Conservation (phyloP, 1,140 invertebrate species). For the Caenorhabditis latens region DNA sequence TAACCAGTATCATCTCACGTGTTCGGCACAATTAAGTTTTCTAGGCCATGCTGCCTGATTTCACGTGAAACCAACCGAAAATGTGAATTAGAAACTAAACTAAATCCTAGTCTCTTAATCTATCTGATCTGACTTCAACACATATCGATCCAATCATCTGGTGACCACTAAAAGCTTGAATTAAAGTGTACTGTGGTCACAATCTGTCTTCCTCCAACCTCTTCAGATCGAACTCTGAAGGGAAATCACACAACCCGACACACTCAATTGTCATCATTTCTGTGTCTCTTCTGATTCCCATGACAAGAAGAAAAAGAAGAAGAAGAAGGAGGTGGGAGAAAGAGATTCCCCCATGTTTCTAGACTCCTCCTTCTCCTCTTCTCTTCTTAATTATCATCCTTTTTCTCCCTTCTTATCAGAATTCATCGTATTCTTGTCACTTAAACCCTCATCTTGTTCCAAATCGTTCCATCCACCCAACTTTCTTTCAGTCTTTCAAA, state of each 20-base stretch:
- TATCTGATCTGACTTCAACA: too few relatives aligned
- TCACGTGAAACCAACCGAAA: too few relatives aligned
- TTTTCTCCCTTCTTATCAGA: background rate
- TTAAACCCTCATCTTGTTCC: conserved; percentile 81
- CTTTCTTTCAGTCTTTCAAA: background rate
- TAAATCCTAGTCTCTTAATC: too few relatives aligned
- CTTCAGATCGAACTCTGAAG: conserved; percentile 16
- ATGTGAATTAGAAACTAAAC: too few relatives aligned
- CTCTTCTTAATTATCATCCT: conserved; percentile 48
- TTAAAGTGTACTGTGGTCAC: too few relatives aligned
- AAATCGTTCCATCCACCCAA: conserved; percentile 80
- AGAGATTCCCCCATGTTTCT: background rate
- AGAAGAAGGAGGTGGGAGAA: background rate
- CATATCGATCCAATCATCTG: too few relatives aligned
- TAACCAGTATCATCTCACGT: too few relatives aligned
- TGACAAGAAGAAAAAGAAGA: background rate
- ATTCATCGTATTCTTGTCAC: background rate
- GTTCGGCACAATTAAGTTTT: too few relatives aligned
- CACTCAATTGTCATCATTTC: conserved; percentile 34
- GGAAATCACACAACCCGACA: conserved; percentile 38
- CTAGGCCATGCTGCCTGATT: too few relatives aligned
- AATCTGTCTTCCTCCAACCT: too few relatives aligned
- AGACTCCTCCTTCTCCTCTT: background rate
- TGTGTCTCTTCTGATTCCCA: too few relatives aligned
- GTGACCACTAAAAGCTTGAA: too few relatives aligned